Conservation (phyloP, 2,797 vertebrate species). For the Poeciliopsis infans region DNA sequence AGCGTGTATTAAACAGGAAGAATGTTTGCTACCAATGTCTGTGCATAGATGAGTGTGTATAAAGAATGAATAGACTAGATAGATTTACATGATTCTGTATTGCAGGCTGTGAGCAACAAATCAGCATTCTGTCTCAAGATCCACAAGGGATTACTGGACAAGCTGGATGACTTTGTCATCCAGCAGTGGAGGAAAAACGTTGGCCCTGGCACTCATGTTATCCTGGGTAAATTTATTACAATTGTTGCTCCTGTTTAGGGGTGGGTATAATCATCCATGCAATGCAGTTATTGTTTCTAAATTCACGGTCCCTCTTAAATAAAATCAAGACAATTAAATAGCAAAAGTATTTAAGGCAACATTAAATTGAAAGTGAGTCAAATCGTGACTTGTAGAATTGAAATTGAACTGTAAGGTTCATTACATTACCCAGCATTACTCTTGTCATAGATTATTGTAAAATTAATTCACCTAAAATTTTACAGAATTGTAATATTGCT, state of each 20-base stretch:
- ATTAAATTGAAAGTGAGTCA: too few species aligned
- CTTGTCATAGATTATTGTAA: not conserved
- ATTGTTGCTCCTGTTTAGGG: not conserved
- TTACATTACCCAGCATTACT: too few species aligned
- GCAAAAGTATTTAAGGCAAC: too few species aligned
- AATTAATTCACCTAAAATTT: not conserved
- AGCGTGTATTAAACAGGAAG: too few species aligned
- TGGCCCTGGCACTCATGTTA: conserved; percentile 77
- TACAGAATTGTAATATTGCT: not conserved
- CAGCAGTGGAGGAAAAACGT: conserved; percentile 86
- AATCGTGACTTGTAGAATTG: too few species aligned
- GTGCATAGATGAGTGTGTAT: not conserved
- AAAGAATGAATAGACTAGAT: not conserved
- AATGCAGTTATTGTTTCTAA: too few species aligned
- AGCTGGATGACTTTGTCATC: conserved; percentile 71
- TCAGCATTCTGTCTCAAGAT: conserved; percentile 85
- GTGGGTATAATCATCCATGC: too few species aligned
- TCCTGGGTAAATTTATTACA: conserved; percentile 82
- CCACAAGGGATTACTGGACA: conserved; percentile 75
- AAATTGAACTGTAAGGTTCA: too few species aligned
- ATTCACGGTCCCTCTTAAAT: too few species aligned
- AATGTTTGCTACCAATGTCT: not conserved
- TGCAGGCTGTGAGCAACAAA: conserved; percentile 84
- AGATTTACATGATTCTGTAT: not conserved
- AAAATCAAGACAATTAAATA: too few species aligned